Evolutionary conservation across 2,113 vertebrate genomes (phyloP).

Genomic region (Corapipo altera): DNA sequence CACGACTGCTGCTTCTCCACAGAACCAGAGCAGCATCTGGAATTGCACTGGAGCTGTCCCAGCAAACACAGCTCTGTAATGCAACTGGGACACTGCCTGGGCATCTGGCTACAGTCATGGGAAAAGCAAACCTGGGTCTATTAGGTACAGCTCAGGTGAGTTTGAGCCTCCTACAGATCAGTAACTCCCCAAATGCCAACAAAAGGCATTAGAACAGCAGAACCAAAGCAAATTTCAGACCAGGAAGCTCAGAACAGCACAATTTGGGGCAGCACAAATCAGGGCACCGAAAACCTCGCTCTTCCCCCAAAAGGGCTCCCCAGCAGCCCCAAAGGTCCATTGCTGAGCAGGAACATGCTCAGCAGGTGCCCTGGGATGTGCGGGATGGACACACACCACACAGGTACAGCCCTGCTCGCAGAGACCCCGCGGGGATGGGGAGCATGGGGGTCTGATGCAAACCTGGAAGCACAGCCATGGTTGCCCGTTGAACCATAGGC

Average conservation of each 20-base stretch:
- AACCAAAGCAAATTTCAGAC: neutral
- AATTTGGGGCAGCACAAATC: fast-evolving
- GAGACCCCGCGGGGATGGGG: neutral
- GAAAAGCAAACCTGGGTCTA: neutral
- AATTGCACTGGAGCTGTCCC: neutral
- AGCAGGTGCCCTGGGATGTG: neutral
- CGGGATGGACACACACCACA: fast-evolving
- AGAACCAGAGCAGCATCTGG: neutral
- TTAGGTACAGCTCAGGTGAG: too few relatives aligned
- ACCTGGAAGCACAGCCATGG: neutral
- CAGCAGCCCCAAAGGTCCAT: neutral
- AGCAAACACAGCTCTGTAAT: neutral
- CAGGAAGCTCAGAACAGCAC: neutral
- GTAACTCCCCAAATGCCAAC: neutral
- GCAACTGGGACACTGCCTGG: neutral
- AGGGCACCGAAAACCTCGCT: neutral
- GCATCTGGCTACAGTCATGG: neutral
- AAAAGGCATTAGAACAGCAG: neutral
- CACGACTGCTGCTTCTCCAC: neutral
- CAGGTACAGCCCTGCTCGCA: fast-evolving
- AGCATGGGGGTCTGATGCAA: neutral
- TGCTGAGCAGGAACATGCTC: fast-evolving
- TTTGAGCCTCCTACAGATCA: neutral
- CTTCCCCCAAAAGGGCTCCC: neutral
- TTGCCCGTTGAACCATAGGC: neutral